A percentile compares a stretch with the other conserved stretches of the same genome.
These are phyloP conservation scores for Callyntrura sp. DNA, from an alignment of 2,888 invertebrate genomes.

Conservation along the genomic window DNA sequence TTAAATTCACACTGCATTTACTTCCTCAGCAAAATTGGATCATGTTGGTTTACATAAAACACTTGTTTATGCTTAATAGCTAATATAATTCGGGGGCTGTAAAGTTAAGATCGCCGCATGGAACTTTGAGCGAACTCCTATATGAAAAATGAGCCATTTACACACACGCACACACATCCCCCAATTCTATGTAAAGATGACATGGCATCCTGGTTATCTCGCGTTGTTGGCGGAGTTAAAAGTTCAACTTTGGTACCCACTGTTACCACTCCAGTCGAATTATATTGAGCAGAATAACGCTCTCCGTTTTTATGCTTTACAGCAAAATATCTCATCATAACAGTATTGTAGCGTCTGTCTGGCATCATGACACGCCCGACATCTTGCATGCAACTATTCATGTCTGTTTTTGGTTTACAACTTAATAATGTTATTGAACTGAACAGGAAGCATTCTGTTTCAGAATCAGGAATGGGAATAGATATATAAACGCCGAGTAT, in stretches of 20 bases:
- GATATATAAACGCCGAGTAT: not conserved
- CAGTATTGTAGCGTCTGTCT: not conserved
- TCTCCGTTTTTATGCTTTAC: not conserved
- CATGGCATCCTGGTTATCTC: not conserved
- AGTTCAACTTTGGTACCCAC: not conserved
- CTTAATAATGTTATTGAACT: not conserved
- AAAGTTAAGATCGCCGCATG: slow-evolving; percentile 3
- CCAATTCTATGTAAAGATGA: not conserved
- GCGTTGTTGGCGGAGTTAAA: not conserved
- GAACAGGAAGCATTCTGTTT: not conserved
- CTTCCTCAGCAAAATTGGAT: not conserved
- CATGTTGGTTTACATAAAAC: slow-evolving; percentile 36
- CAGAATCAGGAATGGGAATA: not conserved
- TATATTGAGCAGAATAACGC: slow-evolving; percentile 4
- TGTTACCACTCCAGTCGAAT: not conserved
- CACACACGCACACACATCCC: not conserved
- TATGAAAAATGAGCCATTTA: not conserved
- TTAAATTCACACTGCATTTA: slow-evolving; percentile 34
- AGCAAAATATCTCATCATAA: not conserved
- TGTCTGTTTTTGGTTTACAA: not conserved
- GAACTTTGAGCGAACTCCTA: not conserved
- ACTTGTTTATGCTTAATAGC: slow-evolving; percentile 36
- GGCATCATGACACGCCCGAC: not conserved
- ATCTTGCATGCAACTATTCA: not conserved
- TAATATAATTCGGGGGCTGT: not conserved